Evolutionary conservation across 2,888 invertebrate species (phyloP).

Genomic region (Phorcus lineatus): DNA sequence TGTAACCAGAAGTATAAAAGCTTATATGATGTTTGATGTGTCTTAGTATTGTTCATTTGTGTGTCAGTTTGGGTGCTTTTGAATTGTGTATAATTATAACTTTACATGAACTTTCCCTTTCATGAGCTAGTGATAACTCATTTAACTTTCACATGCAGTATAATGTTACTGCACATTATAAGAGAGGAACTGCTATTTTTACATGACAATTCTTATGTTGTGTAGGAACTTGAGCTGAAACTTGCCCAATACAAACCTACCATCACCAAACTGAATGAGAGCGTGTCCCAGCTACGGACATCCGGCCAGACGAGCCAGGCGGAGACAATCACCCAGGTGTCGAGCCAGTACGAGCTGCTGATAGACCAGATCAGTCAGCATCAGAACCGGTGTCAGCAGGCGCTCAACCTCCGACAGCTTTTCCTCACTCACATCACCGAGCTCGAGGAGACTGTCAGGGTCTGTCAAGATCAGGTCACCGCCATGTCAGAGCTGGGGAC

Average conservation of each 20-base stretch:
- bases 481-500: slow-evolving; percentile 53
- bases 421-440: slow-evolving; percentile 82
- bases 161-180: too few species aligned
- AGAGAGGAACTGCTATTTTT: too few species aligned
- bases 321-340: slow-evolving; percentile 86
- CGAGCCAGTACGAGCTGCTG: slow-evolving; percentile 89
- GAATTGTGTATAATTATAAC: too few species aligned
- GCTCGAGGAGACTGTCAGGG: slow-evolving; percentile 52
- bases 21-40: too few species aligned
- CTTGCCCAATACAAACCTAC: slow-evolving; percentile 62
- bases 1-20: too few species aligned
- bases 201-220: background rate
- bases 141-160: too few species aligned
- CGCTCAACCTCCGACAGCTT: slow-evolving; percentile 89
- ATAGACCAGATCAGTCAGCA: slow-evolving; percentile 88
- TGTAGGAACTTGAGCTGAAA: slow-evolving; percentile 69
- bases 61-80: too few species aligned
- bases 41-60: too few species aligned
- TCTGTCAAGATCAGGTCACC: slow-evolving; percentile 58
- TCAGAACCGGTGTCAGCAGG: slow-evolving; percentile 81
- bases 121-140: too few species aligned
- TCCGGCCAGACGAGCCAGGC: slow-evolving; percentile 78
- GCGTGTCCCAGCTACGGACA: slow-evolving; percentile 81
- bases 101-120: too few species aligned
- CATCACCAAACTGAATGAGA: slow-evolving; percentile 58